Evolutionary conservation across 2,113 vertebrate species (phyloP).

Genomic region (Hyla sarda): DNA sequence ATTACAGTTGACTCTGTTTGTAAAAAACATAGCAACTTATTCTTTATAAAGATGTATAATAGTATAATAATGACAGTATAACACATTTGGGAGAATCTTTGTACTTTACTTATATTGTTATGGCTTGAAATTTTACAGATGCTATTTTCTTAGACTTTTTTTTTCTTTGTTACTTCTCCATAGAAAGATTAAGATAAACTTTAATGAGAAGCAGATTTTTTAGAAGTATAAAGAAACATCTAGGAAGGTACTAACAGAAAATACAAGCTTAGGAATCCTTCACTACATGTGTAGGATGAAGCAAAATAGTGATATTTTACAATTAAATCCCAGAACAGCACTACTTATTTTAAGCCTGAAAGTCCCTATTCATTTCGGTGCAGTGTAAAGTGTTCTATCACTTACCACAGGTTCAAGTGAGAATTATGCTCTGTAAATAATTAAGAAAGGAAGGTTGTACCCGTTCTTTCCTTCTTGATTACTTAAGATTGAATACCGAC

Average conservation of each 20-base stretch:
- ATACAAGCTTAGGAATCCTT: neutral
- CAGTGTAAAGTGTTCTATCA: neutral
- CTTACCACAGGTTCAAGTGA: conserved; percentile 1
- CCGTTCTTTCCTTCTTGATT: conserved; percentile 34
- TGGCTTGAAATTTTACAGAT: conserved; percentile 1
- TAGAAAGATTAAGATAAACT: neutral
- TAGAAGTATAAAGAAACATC: neutral
- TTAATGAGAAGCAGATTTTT: conserved; percentile 1
- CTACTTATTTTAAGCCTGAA: conserved; percentile 2
- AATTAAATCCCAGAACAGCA: neutral
- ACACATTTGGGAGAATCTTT: neutral
- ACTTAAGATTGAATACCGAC: conserved; percentile 20
- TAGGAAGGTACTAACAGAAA: neutral
- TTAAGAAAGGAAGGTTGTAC: conserved; percentile 5
- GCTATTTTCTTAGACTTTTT: neutral
- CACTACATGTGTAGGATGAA: neutral
- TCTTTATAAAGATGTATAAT: neutral
- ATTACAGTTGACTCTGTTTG: neutral
- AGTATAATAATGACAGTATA: neutral
- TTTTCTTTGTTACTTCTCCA: neutral
- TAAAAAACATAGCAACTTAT: neutral
- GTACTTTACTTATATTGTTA: neutral
- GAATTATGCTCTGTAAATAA: conserved; percentile 18
- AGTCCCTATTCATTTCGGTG: neutral
- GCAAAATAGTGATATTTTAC: neutral